These are phyloP conservation scores for Bombus sylvicola DNA, from an alignment of 1,140 invertebrate species.

Conservation along the genomic window DNA sequence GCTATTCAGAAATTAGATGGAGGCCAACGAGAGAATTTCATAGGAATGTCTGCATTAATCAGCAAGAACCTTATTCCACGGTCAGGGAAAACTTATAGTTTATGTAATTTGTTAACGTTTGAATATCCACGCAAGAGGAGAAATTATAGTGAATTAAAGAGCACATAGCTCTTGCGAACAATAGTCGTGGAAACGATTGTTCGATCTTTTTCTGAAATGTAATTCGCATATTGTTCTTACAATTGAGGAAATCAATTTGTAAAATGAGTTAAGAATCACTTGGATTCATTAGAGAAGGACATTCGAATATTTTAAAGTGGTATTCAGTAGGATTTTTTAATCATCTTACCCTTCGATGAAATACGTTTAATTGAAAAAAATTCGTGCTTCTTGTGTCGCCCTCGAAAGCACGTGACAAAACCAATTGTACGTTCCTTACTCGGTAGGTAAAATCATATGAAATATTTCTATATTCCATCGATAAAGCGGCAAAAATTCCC, in stretches of 20 bases:
- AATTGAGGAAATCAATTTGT: too few species aligned
- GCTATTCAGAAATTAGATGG: constrained; percentile 39
- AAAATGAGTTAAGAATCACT: not conserved
- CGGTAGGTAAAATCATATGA: not conserved
- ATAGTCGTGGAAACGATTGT: not conserved
- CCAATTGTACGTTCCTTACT: not conserved
- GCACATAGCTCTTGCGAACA: not conserved
- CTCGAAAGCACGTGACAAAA: not conserved
- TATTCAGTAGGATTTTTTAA: not conserved
- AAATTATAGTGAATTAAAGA: constrained; percentile 31
- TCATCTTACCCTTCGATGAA: not conserved
- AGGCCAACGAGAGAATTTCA: constrained; percentile 45
- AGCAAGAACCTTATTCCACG: not conserved
- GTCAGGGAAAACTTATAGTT: not conserved
- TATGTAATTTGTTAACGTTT: constrained; percentile 32
- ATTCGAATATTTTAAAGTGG: not conserved
- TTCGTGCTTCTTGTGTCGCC: not conserved
- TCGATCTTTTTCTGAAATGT: not conserved
- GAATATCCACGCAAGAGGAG: not conserved
- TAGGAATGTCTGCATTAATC: constrained; percentile 53
- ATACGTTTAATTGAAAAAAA: not conserved
- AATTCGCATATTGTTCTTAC: not conserved
- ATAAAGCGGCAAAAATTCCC: not conserved
- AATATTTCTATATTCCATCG: not conserved
- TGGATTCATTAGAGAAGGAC: not conserved